A percentile compares a stretch with the other conserved stretches of the same genome.
Conservation (phyloP, 2,113 vertebrate genomes). For the Dendropsophus ebraccatus region DNA sequence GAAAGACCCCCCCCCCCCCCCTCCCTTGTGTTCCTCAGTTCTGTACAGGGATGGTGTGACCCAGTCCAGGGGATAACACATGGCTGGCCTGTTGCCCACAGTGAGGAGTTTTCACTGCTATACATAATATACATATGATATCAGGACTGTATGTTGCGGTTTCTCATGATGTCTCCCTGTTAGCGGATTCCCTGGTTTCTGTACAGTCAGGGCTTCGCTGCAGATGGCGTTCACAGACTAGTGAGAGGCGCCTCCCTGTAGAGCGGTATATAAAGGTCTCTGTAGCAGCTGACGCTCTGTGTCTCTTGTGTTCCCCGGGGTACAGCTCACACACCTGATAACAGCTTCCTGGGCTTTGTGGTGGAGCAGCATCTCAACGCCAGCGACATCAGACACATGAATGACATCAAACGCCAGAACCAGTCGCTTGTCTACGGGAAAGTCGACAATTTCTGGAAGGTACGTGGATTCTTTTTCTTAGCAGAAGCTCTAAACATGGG, state of each 20-base stretch:
- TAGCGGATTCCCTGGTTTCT: neutral
- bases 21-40: too few species aligned
- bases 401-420: slow-evolving; percentile 97
- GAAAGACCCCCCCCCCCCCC: too few species aligned
- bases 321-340: slow-evolving; percentile 96
- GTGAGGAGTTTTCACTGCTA: neutral
- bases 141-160: neutral
- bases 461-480: slow-evolving; percentile 68
- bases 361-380: slow-evolving; percentile 98
- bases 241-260: neutral
- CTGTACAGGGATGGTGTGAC: too few species aligned
- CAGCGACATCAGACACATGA: slow-evolving; percentile 94
- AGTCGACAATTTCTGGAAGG: slow-evolving; percentile 99
- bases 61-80: too few species aligned
- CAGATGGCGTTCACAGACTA: neutral
- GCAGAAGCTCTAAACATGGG: too few species aligned
- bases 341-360: slow-evolving; percentile 98
- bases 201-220: neutral
- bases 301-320: slow-evolving; percentile 56
- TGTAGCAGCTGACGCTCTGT: neutral
- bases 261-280: neutral
- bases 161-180: neutral
- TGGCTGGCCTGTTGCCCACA: too few species aligned
- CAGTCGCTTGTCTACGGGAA: slow-evolving; percentile 98
- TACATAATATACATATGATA: neutral